Evolutionary conservation across 2,113 vertebrate species (phyloP).

Genomic region (Eubucco bourcierii): DNA sequence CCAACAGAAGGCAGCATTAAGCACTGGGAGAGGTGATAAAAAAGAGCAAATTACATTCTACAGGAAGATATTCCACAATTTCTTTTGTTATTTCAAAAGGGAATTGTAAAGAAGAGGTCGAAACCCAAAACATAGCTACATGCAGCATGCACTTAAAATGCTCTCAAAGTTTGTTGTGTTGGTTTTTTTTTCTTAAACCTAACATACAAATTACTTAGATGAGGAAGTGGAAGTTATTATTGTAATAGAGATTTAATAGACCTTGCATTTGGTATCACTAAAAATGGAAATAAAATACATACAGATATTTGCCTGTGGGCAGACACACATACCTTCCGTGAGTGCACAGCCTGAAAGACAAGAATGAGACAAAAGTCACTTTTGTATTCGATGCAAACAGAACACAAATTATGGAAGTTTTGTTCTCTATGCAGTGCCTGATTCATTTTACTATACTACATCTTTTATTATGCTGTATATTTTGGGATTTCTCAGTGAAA

Average conservation of each 20-base stretch:
- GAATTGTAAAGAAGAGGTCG: neutral
- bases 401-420: neutral
- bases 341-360: conserved; percentile 52
- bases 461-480: neutral
- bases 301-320: neutral
- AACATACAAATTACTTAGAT: neutral
- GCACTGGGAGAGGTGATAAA: neutral
- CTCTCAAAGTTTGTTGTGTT: neutral
- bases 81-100: neutral
- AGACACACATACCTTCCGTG: conserved; percentile 35
- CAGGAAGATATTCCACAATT: neutral
- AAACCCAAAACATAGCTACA: neutral
- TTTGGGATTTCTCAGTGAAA: neutral
- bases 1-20: neutral
- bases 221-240: neutral
- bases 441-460: neutral
- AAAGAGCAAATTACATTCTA: neutral
- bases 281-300: neutral
- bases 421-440: neutral
- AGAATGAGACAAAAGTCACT: neutral
- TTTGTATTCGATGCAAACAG: neutral
- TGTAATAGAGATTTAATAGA: neutral
- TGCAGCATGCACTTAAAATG: neutral
- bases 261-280: neutral
- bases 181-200: neutral